These are phyloP conservation scores for Cololabis saira DNA, from an alignment of 2,113 vertebrate species.

Conservation along the genomic window DNA sequence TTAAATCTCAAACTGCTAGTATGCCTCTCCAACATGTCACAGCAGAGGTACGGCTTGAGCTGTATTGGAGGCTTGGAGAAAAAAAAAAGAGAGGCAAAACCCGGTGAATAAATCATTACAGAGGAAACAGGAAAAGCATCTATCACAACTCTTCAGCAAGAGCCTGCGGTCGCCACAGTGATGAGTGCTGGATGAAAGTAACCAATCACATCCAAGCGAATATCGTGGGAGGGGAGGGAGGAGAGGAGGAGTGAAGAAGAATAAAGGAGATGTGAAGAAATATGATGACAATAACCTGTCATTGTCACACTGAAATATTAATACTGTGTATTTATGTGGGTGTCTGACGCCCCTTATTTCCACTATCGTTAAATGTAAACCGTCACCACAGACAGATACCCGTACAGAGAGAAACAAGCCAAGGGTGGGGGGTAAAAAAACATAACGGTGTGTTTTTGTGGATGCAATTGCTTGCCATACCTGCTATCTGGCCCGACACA, in stretches of 20 bases:
- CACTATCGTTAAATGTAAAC: background rate
- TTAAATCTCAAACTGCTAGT: conserved; percentile 9
- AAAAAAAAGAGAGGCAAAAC: background rate
- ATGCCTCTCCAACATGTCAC: conserved; percentile 17
- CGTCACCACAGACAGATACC: no score
- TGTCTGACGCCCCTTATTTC: background rate
- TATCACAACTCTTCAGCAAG: conserved; percentile 18
- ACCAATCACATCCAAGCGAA: conserved; percentile 17
- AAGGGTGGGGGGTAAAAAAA: background rate
- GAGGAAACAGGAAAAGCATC: conserved; percentile 1
- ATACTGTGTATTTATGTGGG: background rate
- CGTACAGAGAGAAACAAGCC: background rate
- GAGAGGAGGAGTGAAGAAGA: background rate
- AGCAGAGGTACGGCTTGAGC: background rate
- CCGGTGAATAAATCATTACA: conserved; percentile 19
- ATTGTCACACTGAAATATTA: conserved; percentile 41
- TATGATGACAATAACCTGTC: conserved; percentile 21
- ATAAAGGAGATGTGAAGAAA: conserved; percentile 34
- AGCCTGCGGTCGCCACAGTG: conserved; percentile 37
- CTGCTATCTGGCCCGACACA: conserved; percentile 74
- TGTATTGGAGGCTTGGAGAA: background rate
- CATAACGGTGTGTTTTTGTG: background rate
- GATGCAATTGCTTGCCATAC: conserved; percentile 36
- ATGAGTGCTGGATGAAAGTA: conserved; percentile 12
- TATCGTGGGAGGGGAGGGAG: background rate